Base-by-base conservation (phyloP, 2,888 invertebrate genomes). In the Epinotia ramella region DNA sequence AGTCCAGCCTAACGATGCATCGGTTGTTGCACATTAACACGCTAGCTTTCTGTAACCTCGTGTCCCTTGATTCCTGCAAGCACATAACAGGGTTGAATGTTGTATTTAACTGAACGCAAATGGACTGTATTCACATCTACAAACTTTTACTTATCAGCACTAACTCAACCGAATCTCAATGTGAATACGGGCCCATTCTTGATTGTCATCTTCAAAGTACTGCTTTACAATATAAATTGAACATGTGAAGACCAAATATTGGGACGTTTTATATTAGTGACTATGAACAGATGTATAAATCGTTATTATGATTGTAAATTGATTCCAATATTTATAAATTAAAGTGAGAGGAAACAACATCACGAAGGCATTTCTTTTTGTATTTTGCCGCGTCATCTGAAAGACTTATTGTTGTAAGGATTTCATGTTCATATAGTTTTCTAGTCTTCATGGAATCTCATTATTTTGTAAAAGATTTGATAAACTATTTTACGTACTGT, bases 391-490 rank as follows among this genome's bases (percentile, higher is more conserved):
- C 89, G 90, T 87, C 91, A 94, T 89, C 92, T 93, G 93, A 92
- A 94, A 94, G 93, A 94, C 94, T 94, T 93, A 93, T 93, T 87
- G 89, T 89, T 91, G 89, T 94, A 93, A 94, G 93, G 89, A 92
- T 93, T 93, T 94, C 94, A 92, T 91, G 90, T 92, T 93, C 94
- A 94, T 94, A 87, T 94, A 94, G 94, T 92, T 88, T 89, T 93
- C 93, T 94, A 94, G 94, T 91, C 89, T 91, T 94, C 94, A 94
- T 93, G 89, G 87, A 91, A 91, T 93, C 90, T 93, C 94, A 94
- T 94, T 91, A 91, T 89, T 90, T 88, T 88, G 86, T 90, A 87
- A 85, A 86, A 87, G 86, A 89, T 89, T 91, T 90, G 84, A 87
- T 87, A 84, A 86, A 85, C 83, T 86, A 86, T 83, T 84, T 87